A percentile compares a stretch with the other conserved stretches of the same genome.
phyloP scores from a whole-genome alignment of 2,113 vertebrate genomes.

The Lepisosteus osseus region DNA sequence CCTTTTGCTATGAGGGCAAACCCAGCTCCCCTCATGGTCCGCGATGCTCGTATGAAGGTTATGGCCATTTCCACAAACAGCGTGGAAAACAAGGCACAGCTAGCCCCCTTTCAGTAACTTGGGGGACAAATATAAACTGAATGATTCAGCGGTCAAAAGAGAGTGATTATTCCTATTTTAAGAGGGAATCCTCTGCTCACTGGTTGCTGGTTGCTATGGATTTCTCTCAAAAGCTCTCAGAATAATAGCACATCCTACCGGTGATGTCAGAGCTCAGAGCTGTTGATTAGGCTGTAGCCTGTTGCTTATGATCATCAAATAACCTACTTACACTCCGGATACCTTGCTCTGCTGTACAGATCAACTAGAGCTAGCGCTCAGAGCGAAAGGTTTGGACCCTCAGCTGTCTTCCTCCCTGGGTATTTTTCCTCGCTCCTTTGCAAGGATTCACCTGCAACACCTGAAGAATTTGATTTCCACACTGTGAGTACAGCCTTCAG shows the following conservation, averaged over 20 bases:
- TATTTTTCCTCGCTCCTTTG: conserved; percentile 7
- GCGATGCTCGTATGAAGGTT: too few relatives aligned
- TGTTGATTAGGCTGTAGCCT: conserved; percentile 54
- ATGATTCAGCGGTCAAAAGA: conserved; percentile 34
- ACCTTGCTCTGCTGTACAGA: conserved; percentile 32
- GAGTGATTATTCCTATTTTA: conserved; percentile 45
- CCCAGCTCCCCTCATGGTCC: too few relatives aligned
- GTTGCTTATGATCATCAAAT: conserved; percentile 64
- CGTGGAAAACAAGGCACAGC: too few relatives aligned
- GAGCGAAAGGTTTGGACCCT: conserved; percentile 6
- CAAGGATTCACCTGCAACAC: conserved; percentile 14
- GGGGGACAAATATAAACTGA: conserved; percentile 35
- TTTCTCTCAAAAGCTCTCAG: conserved; percentile 65
- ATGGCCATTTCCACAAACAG: too few relatives aligned
- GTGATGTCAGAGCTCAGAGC: conserved; percentile 66
- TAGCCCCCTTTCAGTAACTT: conserved; percentile 20
- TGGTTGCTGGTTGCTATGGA: conserved; percentile 69
- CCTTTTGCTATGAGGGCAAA: too few relatives aligned
- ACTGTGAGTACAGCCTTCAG: conserved; percentile 44
- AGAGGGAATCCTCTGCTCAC: conserved; percentile 34
- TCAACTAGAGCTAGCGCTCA: conserved; percentile 37
- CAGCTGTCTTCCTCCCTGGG: conserved; percentile 11
- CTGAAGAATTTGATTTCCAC: conserved; percentile 10
- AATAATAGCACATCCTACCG: conserved; percentile 64
- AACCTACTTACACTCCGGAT: conserved; percentile 44